Evolutionary conservation across 2,888 invertebrate species (phyloP).

Genomic region (Acleris laterana): DNA sequence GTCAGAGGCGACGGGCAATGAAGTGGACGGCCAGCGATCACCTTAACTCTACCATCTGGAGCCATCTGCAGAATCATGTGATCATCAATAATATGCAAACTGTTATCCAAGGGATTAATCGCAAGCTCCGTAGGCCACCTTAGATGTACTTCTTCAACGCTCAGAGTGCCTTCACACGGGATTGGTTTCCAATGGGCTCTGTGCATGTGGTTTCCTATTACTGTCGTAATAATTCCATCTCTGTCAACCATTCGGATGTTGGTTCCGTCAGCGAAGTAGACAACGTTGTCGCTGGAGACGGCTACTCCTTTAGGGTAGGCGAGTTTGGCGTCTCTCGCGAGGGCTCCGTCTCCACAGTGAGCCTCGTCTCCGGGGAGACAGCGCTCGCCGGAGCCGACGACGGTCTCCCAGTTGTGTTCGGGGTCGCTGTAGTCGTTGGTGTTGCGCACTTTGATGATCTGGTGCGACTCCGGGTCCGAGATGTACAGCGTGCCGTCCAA

Average conservation of each 20-base stretch:
- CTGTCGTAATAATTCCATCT: constrained; percentile 95
- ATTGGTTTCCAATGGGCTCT: constrained; percentile 97
- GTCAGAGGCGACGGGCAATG: constrained; percentile 94
- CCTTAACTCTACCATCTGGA: constrained; percentile 94
- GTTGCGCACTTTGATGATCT: constrained; percentile 94
- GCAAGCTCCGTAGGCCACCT: constrained; percentile 98
- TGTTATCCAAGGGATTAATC: constrained; percentile 97
- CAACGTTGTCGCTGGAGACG: constrained; percentile 94
- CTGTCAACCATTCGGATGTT: constrained; percentile 96
- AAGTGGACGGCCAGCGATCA: constrained; percentile 96
- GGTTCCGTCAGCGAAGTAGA: constrained; percentile 98
- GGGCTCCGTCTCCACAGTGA: constrained; percentile 97
- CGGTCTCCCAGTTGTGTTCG: constrained; percentile 96
- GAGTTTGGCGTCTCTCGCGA: constrained; percentile 96
- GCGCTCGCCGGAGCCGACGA: constrained; percentile 97
- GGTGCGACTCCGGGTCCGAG: constrained; percentile 97
- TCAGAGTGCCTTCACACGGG: constrained; percentile 95
- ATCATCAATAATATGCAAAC: constrained; percentile 97
- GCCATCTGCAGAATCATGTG: constrained; percentile 97
- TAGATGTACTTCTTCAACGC: constrained; percentile 96
- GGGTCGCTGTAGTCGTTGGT: constrained; percentile 93
- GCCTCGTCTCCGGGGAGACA: constrained; percentile 97
- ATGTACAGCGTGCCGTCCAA: constrained; percentile 97
- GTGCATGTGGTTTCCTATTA: constrained; percentile 96
- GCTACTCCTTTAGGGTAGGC: constrained; percentile 98